A percentile compares a stretch with the other conserved stretches of the same genome.
phyloP scores from a whole-genome alignment of 2,888 invertebrate species.

The Protonemura montana region DNA sequence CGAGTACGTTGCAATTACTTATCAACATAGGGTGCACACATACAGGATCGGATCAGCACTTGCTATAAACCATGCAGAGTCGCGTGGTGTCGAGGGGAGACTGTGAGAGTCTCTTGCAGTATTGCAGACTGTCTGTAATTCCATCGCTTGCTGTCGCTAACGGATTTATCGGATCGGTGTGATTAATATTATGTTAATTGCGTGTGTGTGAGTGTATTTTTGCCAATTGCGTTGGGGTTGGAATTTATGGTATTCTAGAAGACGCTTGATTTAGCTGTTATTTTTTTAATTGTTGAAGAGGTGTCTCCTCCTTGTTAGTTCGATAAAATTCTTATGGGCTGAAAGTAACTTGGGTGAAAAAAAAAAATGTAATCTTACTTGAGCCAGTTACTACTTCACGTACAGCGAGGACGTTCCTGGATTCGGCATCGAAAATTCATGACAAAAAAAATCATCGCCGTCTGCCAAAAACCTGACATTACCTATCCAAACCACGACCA shows the following conservation, averaged over 20 bases:
- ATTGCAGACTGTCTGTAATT: neutral
- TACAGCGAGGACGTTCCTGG: too few species aligned
- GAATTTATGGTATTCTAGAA: neutral
- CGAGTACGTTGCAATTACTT: neutral
- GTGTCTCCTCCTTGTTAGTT: neutral
- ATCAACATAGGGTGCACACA: neutral
- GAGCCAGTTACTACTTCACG: too few species aligned
- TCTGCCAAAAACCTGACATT: too few species aligned
- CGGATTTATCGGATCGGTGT: neutral
- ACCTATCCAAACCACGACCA: neutral
- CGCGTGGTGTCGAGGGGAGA: neutral
- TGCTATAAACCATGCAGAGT: neutral
- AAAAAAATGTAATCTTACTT: too few species aligned
- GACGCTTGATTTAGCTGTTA: neutral
- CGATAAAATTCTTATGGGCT: neutral
- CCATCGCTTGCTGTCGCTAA: neutral
- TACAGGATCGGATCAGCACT: neutral
- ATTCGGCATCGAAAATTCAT: too few species aligned
- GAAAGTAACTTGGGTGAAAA: neutral
- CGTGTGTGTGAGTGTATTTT: neutral
- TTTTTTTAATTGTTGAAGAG: neutral
- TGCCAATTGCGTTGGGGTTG: constrained; percentile 12
- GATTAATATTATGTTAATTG: neutral
- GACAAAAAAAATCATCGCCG: too few species aligned
- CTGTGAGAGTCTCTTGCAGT: neutral